A percentile compares a stretch with the other conserved stretches of the same genome.
phyloP scores from a whole-genome alignment of 2,888 invertebrate species.

The Eugnorisma glareosa region DNA sequence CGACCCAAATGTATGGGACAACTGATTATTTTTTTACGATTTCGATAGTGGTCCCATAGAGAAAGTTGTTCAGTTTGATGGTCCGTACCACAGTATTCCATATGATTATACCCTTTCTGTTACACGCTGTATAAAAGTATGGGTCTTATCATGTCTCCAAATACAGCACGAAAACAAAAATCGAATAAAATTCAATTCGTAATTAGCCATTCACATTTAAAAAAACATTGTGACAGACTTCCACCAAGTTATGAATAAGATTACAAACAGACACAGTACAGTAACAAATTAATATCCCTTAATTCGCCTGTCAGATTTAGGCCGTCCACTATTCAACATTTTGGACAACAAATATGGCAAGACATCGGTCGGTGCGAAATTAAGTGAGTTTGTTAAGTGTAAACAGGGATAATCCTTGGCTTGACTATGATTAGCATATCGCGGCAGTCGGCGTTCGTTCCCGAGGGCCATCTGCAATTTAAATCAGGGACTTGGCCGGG shows the following conservation, averaged over 20 bases:
- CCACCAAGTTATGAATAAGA: conserved; percentile 32
- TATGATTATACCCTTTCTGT: too few relatives aligned
- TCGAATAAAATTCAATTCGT: not conserved
- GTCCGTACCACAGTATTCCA: too few relatives aligned
- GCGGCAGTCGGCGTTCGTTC: conserved; percentile 88
- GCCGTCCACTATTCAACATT: conserved; percentile 63
- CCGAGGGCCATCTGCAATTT: conserved; percentile 89
- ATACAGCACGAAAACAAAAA: not conserved
- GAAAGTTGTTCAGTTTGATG: too few relatives aligned
- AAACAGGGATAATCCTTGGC: conserved; percentile 91
- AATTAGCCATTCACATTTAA: not conserved
- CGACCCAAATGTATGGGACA: too few relatives aligned
- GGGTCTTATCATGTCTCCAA: not conserved
- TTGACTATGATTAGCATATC: conserved; percentile 91
- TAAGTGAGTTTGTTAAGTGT: conserved; percentile 91
- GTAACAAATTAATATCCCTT: conserved; percentile 57
- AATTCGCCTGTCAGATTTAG: conserved; percentile 66
- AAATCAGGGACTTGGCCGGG: conserved; percentile 89
- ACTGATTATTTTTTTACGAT: too few relatives aligned
- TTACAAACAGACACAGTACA: conserved; percentile 34
- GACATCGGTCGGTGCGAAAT: conserved; percentile 88
- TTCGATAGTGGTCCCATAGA: too few relatives aligned
- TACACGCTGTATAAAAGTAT: too few relatives aligned
- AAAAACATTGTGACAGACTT: conserved; percentile 21
- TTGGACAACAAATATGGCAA: conserved; percentile 80